phyloP scores from a whole-genome alignment of 2,888 invertebrate genomes.

The Adelognathus sp. region DNA sequence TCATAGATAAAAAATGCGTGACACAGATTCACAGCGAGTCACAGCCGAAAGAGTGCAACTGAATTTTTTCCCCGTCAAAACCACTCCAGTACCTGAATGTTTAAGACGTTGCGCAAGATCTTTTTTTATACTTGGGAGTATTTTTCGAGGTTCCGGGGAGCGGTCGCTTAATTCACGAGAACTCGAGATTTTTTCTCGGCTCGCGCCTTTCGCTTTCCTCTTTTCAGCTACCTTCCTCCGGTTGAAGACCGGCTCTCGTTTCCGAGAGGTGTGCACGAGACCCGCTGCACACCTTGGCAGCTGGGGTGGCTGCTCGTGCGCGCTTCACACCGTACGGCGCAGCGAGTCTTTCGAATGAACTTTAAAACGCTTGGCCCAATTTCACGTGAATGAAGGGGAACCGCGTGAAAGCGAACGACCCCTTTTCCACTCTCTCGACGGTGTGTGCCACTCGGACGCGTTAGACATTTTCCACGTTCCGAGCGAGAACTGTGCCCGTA shows the following conservation, averaged over 20 bases:
- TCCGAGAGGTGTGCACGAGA: constrained; percentile 21
- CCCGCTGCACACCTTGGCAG: neutral
- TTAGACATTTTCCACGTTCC: constrained; percentile 2
- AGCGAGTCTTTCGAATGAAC: constrained; percentile 68
- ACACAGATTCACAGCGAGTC: too few species aligned
- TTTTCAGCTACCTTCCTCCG: constrained; percentile 6
- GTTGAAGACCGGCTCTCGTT: constrained; percentile 31
- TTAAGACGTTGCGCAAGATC: too few species aligned
- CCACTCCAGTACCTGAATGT: too few species aligned
- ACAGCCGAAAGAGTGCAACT: too few species aligned
- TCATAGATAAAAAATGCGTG: too few species aligned
- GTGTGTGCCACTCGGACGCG: constrained; percentile 14
- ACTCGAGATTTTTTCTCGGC: constrained; percentile 34
- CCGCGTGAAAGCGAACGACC: constrained; percentile 70
- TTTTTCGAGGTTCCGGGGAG: neutral
- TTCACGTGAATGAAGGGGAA: constrained; percentile 70
- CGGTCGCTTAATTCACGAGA: constrained; percentile 46
- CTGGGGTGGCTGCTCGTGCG: neutral
- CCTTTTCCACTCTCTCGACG: constrained; percentile 59
- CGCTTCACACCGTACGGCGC: neutral
- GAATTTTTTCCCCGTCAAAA: too few species aligned
- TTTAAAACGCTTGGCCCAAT: constrained; percentile 74
- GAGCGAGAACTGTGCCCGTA: neutral
- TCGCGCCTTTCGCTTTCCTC: neutral
- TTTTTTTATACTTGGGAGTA: neutral